These are phyloP conservation scores for Podarcis lilfordi DNA, from an alignment of 2,797 vertebrate genomes.

Conservation along the genomic window DNA sequence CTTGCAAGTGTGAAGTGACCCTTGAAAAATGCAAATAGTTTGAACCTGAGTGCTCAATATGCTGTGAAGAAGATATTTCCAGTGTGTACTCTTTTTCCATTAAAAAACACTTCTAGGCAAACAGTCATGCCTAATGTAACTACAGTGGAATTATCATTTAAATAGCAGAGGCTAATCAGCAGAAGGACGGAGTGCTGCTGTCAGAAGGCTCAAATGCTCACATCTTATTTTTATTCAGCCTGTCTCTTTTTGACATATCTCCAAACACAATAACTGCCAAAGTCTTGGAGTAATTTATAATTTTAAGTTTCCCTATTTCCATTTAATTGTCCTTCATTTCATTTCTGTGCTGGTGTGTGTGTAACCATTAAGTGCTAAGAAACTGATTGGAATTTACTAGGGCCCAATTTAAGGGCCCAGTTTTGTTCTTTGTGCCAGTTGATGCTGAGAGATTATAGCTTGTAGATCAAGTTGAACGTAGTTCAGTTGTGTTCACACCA, in stretches of 20 bases:
- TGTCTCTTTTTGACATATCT: constrained; percentile 47
- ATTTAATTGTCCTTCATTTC: constrained; percentile 32
- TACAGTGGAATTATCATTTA: constrained; percentile 64
- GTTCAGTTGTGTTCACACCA: background rate
- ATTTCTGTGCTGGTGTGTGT: constrained; percentile 6
- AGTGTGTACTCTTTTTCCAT: constrained; percentile 10
- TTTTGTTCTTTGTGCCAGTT: background rate
- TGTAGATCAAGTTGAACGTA: background rate
- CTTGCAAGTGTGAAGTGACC: constrained; percentile 45
- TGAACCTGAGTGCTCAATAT: constrained; percentile 37
- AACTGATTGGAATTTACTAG: background rate
- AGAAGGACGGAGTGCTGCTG: constrained; percentile 30
- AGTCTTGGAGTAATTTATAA: constrained; percentile 39
- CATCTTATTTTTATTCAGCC: constrained; percentile 50
- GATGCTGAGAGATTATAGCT: background rate
- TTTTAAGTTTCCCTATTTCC: constrained; percentile 41
- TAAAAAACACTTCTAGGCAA: constrained; percentile 42
- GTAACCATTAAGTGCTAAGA: background rate
- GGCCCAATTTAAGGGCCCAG: background rate
- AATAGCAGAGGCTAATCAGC: constrained; percentile 54
- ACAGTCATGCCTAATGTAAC: constrained; percentile 39
- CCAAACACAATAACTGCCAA: constrained; percentile 22
- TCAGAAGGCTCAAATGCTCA: constrained; percentile 25
- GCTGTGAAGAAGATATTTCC: constrained; percentile 59
- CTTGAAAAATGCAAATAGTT: constrained; percentile 53